Evolutionary conservation across 1,140 invertebrate species (phyloP), one percentile per base, ranked within the genome.

Genomic region (Macrobrachium nipponense): DNA sequence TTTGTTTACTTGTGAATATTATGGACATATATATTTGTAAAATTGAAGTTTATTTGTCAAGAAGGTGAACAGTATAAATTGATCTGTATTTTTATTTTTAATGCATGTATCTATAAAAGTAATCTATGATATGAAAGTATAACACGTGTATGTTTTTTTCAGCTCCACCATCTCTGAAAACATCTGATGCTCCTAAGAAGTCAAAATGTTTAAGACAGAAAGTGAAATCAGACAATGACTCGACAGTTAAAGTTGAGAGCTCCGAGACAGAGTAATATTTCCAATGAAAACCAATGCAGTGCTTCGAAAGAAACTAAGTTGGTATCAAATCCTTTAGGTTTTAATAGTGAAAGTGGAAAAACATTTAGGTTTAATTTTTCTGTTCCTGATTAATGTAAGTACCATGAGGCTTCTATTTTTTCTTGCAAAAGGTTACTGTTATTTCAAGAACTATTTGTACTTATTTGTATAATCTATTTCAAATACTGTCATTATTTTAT

Each of bases 341-440:
- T 75, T 60, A 86, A 80, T 72, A 36, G 15, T 12, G 18, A 58
- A 27, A 60, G 77, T 44, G 83, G 59, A 80, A 86, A 80, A 36
- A 15, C 77, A n/a, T 86, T 86, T 68, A 80, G 23, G 62, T 86
- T 86, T 80, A 86, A 86, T 70, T 86, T 86, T 86, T 80, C 77
- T 20, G 61, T 84, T 36, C 36, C 36, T 66, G 51, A 43, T 36
- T 76, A 58, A 59, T 51, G 51, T 51, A 51, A 51, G 12, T 12
- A 51, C 5, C 3, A 51, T 51, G 3, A 51, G 51, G 51, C 12
- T 51, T 51, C 0, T 12, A 5, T 51, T 51, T 12, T 51, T 10
- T 12, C 12, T 51, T 6, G 5, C 12, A 51, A 51, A 51, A 51
- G 12, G 51, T 10, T 51, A 12, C 12, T 7, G 0, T 51, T 8